A percentile compares a stretch with the other conserved stretches of the same genome.
Evolutionary conservation across 2,113 vertebrate species (phyloP).

Genomic region (Neotragus moschatus): DNA sequence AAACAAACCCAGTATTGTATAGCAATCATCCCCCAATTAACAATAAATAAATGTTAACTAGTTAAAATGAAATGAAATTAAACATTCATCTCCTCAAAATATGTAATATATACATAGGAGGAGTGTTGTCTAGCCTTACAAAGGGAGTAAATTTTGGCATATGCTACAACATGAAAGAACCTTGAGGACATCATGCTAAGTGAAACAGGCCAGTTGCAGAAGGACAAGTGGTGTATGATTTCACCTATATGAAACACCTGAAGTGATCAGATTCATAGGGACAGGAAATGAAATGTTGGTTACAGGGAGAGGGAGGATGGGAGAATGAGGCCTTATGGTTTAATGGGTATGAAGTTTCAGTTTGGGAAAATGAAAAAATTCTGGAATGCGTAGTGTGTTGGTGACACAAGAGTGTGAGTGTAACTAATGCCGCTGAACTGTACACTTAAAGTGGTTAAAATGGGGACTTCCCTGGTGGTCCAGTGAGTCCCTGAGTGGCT

Average conservation of each 20-base stretch:
- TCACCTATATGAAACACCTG: not conserved
- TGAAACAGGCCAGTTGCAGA: not conserved
- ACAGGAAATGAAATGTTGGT: not conserved
- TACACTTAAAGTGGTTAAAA: not conserved
- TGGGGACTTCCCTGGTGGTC: not conserved
- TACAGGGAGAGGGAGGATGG: not conserved
- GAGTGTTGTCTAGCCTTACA: not conserved
- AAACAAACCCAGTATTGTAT: not conserved
- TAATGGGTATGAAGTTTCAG: not conserved
- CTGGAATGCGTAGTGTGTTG: not conserved
- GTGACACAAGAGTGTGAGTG: not conserved
- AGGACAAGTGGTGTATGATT: not conserved
- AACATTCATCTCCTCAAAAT: not conserved
- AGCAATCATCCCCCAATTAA: not conserved
- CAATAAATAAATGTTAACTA: not conserved
- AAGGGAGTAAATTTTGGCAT: not conserved
- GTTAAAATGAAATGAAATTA: not conserved
- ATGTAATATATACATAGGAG: not conserved
- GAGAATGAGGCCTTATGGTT: not conserved
- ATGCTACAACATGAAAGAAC: not conserved
- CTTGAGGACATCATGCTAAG: not conserved
- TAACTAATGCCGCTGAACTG: not conserved
- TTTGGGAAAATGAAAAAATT: not conserved
- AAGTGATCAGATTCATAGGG: not conserved
- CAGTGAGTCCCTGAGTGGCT: not conserved